A percentile compares a stretch with the other conserved stretches of the same genome.
These are phyloP conservation scores for Dunckerocampus dactyliophorus DNA, from an alignment of 2,113 vertebrate species.

Conservation along the genomic window DNA sequence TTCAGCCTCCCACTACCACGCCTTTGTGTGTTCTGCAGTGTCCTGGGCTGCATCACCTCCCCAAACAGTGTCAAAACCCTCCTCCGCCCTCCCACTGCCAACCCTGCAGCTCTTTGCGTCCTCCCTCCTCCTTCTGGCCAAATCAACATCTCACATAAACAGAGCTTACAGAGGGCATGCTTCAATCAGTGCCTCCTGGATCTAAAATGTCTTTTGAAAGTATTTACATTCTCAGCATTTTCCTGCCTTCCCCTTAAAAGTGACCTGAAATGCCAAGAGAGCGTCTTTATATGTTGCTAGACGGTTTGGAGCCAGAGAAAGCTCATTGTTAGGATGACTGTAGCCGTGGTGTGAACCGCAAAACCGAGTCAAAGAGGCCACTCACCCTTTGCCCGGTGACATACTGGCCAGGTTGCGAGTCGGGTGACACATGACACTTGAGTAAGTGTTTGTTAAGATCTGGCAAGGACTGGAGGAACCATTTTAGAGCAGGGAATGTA, in stretches of 20 bases:
- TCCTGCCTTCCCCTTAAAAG: constrained; percentile 14
- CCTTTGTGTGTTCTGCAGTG: constrained; percentile 49
- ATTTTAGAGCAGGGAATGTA: constrained; percentile 21
- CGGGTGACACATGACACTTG: constrained; percentile 32
- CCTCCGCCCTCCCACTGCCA: neutral
- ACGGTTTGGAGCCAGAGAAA: constrained; percentile 41
- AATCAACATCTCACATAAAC: constrained; percentile 20
- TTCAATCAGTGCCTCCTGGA: constrained; percentile 8
- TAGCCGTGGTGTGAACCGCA: constrained; percentile 9
- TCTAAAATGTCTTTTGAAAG: constrained; percentile 29
- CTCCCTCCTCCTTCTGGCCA: constrained; percentile 21
- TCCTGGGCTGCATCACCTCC: constrained; percentile 30
- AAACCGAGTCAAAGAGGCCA: constrained; percentile 29
- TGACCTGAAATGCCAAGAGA: constrained; percentile 15
- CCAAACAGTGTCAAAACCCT: constrained; percentile 10
- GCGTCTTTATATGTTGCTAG: constrained; percentile 27
- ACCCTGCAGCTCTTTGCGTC: constrained; percentile 14
- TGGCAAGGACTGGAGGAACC: constrained; percentile 34
- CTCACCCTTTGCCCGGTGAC: constrained; percentile 40
- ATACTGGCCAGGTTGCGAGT: constrained; percentile 30
- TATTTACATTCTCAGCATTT: constrained; percentile 35
- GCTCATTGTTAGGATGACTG: constrained; percentile 41
- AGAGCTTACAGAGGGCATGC: constrained; percentile 13
- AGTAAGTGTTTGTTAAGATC: constrained; percentile 41
- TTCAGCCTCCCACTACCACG: constrained; percentile 45